These are phyloP conservation scores for Philonicus albiceps DNA, from an alignment of 2,888 invertebrate genomes.

Conservation along the genomic window DNA sequence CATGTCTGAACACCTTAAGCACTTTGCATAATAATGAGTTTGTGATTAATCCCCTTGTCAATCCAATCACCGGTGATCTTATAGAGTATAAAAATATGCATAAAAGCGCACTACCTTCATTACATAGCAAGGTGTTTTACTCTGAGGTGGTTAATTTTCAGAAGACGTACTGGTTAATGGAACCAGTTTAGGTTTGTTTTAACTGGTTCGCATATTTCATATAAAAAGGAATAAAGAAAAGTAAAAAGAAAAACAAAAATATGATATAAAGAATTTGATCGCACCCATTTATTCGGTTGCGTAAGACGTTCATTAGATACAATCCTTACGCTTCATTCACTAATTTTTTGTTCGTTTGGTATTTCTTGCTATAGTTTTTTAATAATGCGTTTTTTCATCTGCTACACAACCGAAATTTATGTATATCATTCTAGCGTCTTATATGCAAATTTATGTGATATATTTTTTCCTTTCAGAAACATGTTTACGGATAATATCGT, in stretches of 20 bases:
- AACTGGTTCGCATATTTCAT: neutral
- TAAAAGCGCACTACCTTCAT: neutral
- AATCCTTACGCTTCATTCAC: neutral
- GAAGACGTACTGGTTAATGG: neutral
- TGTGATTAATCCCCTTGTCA: neutral
- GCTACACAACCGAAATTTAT: neutral
- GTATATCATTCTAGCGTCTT: neutral
- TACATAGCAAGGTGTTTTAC: neutral
- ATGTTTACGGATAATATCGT: constrained; percentile 92
- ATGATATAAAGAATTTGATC: neutral
- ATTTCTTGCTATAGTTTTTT: constrained; percentile 27
- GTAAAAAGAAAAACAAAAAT: neutral
- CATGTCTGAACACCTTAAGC: neutral
- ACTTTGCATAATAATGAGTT: neutral
- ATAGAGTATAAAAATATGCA: neutral
- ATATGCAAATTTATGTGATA: neutral
- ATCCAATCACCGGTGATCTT: neutral
- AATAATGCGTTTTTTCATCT: constrained; percentile 48
- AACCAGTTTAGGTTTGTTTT: neutral
- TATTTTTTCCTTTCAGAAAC: constrained; percentile 73
- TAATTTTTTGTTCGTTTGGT: neutral
- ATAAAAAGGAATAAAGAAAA: neutral
- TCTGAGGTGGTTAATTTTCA: neutral
- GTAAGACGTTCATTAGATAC: neutral
- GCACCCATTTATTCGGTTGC: neutral